Conservation (phyloP, 1,140 invertebrate genomes). For the Portunus trituberculatus region DNA sequence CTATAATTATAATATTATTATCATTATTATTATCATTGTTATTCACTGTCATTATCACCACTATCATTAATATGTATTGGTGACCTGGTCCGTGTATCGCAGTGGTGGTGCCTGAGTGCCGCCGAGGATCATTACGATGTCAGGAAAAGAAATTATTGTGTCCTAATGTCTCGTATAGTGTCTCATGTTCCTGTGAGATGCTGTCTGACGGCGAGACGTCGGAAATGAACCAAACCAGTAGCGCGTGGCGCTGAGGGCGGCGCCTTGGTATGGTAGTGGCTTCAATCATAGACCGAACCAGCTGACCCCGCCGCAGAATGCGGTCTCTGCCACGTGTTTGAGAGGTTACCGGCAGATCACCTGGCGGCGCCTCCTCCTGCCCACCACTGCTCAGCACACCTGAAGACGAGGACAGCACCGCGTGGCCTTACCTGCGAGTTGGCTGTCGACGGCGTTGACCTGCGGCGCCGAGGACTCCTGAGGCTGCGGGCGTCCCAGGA, state of each 20-base stretch:
- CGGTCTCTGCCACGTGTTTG: neutral
- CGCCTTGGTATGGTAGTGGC: neutral
- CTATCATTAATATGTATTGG: neutral
- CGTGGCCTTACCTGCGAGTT: constrained; percentile 48
- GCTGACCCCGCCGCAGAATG: neutral
- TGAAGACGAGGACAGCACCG: neutral
- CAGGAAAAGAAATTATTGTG: neutral
- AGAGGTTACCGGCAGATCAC: neutral
- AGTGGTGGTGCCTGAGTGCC: neutral
- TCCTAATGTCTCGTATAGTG: neutral
- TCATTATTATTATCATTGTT: neutral
- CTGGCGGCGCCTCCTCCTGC: neutral
- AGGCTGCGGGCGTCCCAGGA: constrained; percentile 60
- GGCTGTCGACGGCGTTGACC: constrained; percentile 39
- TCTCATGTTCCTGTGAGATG: neutral
- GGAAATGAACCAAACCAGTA: neutral
- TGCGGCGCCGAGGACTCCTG: constrained; percentile 55
- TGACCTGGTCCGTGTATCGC: neutral
- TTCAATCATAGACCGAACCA: neutral
- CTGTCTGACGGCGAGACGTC: neutral
- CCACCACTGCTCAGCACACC: too few species aligned
- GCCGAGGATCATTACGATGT: neutral
- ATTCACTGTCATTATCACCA: neutral
- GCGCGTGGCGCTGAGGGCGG: neutral
- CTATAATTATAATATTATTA: neutral